Conservation (phyloP, 2,888 invertebrate genomes). For the Ligdia adustata region DNA sequence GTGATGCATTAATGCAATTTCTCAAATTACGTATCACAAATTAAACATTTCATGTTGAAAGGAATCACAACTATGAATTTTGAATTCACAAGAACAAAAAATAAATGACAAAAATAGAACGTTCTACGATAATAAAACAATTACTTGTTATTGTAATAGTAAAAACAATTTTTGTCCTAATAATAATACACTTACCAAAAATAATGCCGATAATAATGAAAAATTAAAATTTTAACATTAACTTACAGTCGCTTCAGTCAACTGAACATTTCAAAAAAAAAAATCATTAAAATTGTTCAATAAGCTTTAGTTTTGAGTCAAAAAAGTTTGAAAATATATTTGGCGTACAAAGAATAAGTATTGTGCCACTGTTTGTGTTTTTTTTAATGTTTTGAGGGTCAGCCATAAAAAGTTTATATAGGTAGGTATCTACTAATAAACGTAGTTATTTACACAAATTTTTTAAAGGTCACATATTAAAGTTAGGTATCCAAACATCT, state of each 20-base stretch:
- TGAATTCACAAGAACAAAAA: conserved; percentile 78
- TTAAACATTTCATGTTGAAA: conserved; percentile 82
- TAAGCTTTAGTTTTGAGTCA: too few species aligned
- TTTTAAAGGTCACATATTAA: too few species aligned
- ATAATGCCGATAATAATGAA: conserved; percentile 54
- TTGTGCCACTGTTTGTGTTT: too few species aligned
- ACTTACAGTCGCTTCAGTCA: conserved; percentile 43
- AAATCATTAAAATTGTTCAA: too few species aligned
- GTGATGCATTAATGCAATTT: conserved; percentile 80
- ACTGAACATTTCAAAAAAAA: conserved; percentile 32
- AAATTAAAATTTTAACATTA: conserved; percentile 45
- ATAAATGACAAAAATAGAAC: conserved; percentile 74
- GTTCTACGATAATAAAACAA: conserved; percentile 61
- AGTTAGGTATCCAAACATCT: background rate
- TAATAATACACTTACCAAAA: conserved; percentile 60
- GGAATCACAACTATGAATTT: conserved; percentile 85
- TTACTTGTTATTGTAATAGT: conserved; percentile 55
- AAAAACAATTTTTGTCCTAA: conserved; percentile 57
- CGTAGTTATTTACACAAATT: too few species aligned
- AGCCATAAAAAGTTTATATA: too few species aligned
- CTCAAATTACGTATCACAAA: conserved; percentile 80
- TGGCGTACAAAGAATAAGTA: too few species aligned
- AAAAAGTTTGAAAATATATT: too few species aligned
- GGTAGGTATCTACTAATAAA: too few species aligned
- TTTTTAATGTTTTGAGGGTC: too few species aligned